These are phyloP conservation scores for Caenorhabditis elegans DNA, from an alignment of 1,140 invertebrate species.

Conservation along the genomic window DNA sequence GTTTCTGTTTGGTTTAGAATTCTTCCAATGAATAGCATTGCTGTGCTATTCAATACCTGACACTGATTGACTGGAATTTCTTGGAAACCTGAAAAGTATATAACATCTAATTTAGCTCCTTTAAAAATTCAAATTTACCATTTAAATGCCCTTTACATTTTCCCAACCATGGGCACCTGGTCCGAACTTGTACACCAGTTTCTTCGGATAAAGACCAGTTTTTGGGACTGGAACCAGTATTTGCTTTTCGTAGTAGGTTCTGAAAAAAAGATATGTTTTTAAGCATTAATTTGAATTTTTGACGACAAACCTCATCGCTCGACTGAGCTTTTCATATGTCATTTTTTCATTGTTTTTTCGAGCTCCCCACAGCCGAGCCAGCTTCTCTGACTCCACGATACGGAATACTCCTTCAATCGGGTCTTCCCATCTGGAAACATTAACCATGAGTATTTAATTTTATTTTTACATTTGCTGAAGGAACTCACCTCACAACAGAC, in stretches of 20 bases:
- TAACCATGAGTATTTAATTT: neutral
- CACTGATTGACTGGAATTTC: too few species aligned
- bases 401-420: slow-evolving; percentile 81
- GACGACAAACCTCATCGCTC: slow-evolving; percentile 81
- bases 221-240: slow-evolving; percentile 70
- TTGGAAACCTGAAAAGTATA: too few species aligned
- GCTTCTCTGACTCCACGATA: slow-evolving; percentile 84
- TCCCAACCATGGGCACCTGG: slow-evolving; percentile 64
- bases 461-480: neutral
- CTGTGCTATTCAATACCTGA: too few species aligned
- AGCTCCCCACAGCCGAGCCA: slow-evolving; percentile 83
- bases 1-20: too few species aligned
- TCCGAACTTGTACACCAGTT: slow-evolving; percentile 71
- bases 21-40: too few species aligned
- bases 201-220: slow-evolving; percentile 70
- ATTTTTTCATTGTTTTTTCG: slow-evolving; percentile 83
- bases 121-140: neutral
- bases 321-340: slow-evolving; percentile 89
- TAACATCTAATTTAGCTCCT: too few species aligned
- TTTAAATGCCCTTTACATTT: neutral
- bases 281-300: neutral
- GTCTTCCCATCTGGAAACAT: slow-evolving; percentile 79
- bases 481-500: slow-evolving; percentile 60
- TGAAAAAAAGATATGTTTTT: slow-evolving; percentile 52
- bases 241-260: slow-evolving; percentile 70